Evolutionary conservation across 2,797 vertebrate species (phyloP), one percentile per base, ranked within the genome.

Genomic region (Loriculus beryllinus): DNA sequence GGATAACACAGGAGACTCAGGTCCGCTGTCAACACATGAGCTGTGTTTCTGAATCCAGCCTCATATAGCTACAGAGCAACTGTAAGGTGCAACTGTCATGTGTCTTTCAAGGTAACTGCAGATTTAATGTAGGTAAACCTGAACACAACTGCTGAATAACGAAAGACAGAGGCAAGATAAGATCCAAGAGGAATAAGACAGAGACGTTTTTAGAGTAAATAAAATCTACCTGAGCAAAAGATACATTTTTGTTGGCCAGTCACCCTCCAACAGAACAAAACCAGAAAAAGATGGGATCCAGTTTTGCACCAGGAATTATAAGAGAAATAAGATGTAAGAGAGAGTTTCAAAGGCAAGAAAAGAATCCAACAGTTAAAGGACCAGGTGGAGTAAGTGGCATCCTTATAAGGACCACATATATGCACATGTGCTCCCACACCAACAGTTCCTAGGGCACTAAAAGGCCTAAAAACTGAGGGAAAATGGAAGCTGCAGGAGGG

Each of bases 391-490:
- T 40, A 71, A 81, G 51, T 43, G 35, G 6, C 51, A 63, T 48
- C 29, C 31, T 88, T 37, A 15, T 21, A 52, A 52, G 12, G 13
- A 77, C 6, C 26, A 37, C 0, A 0, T 48, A 15, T 16, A 10
- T 23, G 35, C 23, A 25, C 19, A 23, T 0, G 0, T 56, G 17
- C 8, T 82, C 56, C 63, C n/a, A 40, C 11, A 60, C 3, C 6
- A 2, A 11, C 13, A 26, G 13, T 21, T 78, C 26, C 12, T 0
- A 0, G 19, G 6, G 2, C 47, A 40, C 25, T 71, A 29, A 19
- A 92, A 11, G 4, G 4, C 8, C 51, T 75, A 33, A 70, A 69
- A 35, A n/a, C 42, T 39, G 17, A 75, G 35, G 17, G 14, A 15
- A 80, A 56, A 82, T 13, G 33, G 28, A 82, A 78, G 14, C 2